Evolutionary conservation across 2,797 vertebrate genomes (phyloP), one percentile per base, ranked within the genome.

Genomic region (Myoxocephalus aenaeus): DNA sequence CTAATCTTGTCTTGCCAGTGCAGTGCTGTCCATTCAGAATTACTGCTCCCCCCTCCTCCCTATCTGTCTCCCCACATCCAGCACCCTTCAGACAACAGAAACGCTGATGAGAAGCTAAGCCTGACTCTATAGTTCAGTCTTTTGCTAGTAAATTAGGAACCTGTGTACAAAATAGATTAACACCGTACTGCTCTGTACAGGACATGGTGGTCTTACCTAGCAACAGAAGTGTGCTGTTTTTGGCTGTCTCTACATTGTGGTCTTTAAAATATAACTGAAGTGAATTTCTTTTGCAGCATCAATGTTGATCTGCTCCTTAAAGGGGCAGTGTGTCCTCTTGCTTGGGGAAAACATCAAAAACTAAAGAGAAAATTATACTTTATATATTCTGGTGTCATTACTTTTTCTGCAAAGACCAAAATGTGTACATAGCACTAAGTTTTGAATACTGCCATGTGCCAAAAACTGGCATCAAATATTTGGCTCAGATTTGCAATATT

Each of bases 1-100:
- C 92, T 93, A 94, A 94, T 94, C 93, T 93, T 89, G 88, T 92
- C 90, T 90, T 92, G 86, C 92, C 90, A 89, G 90, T 74, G 87
- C 92, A 85, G 89, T 82, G 88, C 90, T 91, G 92, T 90, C 90
- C 91, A 92, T 93, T 94, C 91, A 93, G 84, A 93, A 92, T 91
- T 91, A 92, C 87, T 87, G 85, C 90, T 59, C 44, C 82, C 87
- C 59, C 77, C 75, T 74, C 64, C 73, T 57, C 72, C 40, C 76
- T 79, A 46, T 64, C 73, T 71, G 59, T 76, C 72, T 84, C 75
- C 70, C 84, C 73, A 68, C 61, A 70, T 79, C 72, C 63, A 74
- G 77, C 73, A 63, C 38, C 66, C 51, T 32, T 65, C 79, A 79
- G 82, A 89, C 88, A 92, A 85, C 82, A 91, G 86, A 90, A 88